These are phyloP conservation scores for Labeo rohita DNA, from an alignment of 2,113 vertebrate species.

Conservation along the genomic window DNA sequence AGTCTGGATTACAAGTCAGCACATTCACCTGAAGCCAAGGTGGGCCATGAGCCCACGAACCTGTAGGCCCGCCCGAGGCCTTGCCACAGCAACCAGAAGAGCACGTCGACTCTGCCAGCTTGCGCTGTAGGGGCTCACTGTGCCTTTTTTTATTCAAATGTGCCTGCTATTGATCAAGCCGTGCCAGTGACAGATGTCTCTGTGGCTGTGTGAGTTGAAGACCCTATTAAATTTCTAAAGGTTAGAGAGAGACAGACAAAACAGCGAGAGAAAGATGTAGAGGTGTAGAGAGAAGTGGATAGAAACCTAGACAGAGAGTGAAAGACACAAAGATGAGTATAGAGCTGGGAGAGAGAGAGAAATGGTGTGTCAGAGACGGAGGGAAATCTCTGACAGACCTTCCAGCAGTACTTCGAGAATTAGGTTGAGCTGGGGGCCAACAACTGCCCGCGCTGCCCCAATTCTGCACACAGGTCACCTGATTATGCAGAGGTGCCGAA, in stretches of 20 bases:
- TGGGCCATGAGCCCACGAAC: background rate
- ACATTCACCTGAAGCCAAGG: slow-evolving; percentile 73
- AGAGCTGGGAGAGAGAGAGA: background rate
- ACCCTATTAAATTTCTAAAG: slow-evolving; percentile 67
- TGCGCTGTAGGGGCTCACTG: slow-evolving; percentile 39
- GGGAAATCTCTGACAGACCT: background rate
- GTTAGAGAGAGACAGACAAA: slow-evolving; percentile 50
- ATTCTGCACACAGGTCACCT: slow-evolving; percentile 57
- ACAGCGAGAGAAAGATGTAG: background rate
- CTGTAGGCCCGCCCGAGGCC: slow-evolving; percentile 22
- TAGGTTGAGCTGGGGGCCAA: slow-evolving; percentile 6
- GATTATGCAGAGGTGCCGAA: slow-evolving; percentile 65
- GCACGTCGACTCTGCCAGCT: background rate
- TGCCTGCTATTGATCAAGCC: slow-evolving; percentile 68
- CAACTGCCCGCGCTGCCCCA: background rate
- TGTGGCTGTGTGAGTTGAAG: slow-evolving; percentile 58
- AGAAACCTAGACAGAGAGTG: background rate
- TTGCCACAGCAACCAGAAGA: slow-evolving; percentile 28
- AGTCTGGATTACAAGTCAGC: slow-evolving; percentile 78
- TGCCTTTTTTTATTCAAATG: slow-evolving; percentile 62
- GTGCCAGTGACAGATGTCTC: slow-evolving; percentile 67
- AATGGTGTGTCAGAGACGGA: background rate
- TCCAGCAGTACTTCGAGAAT: background rate
- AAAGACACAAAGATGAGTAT: background rate
- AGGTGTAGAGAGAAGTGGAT: background rate